Evolutionary conservation across 2,888 invertebrate species (phyloP).

Genomic region (Tinea semifulvella): DNA sequence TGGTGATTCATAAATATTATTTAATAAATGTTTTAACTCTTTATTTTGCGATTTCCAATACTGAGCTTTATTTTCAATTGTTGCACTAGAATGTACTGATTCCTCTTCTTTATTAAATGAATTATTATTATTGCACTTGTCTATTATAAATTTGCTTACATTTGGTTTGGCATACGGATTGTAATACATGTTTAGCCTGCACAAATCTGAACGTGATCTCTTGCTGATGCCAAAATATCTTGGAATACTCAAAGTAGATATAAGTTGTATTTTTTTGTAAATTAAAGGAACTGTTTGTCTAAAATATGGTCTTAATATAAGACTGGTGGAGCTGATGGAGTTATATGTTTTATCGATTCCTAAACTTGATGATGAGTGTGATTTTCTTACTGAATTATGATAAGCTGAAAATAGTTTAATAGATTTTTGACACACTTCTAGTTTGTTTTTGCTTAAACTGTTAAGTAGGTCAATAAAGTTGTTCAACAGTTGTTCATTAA

Average conservation of each 20-base stretch:
- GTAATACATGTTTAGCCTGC: background rate
- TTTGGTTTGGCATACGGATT: too few species aligned
- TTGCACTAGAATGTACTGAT: too few species aligned
- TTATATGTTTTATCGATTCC: background rate
- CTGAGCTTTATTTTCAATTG: too few species aligned
- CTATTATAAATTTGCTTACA: too few species aligned
- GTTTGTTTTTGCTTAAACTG: background rate
- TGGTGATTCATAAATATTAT: too few species aligned
- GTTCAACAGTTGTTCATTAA: background rate
- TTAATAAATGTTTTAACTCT: background rate
- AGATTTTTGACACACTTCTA: background rate
- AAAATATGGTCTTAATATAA: background rate
- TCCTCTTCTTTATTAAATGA: too few species aligned
- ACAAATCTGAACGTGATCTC: conserved; percentile 6
- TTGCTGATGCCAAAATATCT: conserved; percentile 27
- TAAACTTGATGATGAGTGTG: background rate
- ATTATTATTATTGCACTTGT: too few species aligned
- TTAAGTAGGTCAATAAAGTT: background rate
- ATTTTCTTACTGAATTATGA: background rate
- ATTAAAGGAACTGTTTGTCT: conserved; percentile 29
- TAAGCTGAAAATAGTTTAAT: conserved; percentile 1
- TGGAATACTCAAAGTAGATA: conserved; percentile 50
- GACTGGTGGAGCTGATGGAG: background rate
- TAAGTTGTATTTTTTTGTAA: conserved; percentile 31
- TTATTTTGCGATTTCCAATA: too few species aligned